Evolutionary conservation across 2,797 vertebrate species (phyloP), one percentile per base, ranked within the genome.

Genomic region (Characodon lateralis): DNA sequence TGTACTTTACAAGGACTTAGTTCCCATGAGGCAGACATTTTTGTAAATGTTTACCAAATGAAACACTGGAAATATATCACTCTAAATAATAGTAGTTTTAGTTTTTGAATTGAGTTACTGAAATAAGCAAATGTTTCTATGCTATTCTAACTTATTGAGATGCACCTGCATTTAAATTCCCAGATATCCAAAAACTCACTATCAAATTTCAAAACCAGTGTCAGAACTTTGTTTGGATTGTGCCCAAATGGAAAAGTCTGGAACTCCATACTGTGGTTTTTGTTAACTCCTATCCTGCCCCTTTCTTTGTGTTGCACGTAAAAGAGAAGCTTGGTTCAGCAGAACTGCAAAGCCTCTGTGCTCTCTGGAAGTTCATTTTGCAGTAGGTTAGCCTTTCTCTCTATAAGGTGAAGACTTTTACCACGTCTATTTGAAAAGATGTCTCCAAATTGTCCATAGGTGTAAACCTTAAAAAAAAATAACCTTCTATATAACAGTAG

Each of bases 301-400:
- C n/a, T 24, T 26, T 78, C 79, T 74, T 93, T 94, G 91, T 95
- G 79, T 63, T 56, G 24, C 0, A 0, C 70, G 59, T 89, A 83
- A 94, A 92, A 93, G 89, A 71, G 79, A 92, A 73, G 56, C 51
- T 5, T 76, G 56, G 71, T 75, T 93, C 89, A 91, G 91, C 92
- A 88, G 58, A 76, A 48, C 58, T 53, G 41, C 24, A 53, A 84
- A 85, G 41, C 79, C 85, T 6, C 0, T 6, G 4, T 50, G 48
- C 74, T 68, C 20, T 56, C 2, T 80, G 48, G 72, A 71, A 18
- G 81, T 56, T 59, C 72, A 73, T 53, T 59, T 16, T 50, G 39
- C 59, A 8, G 43, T 8, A 22, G 24, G 26, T 13, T 31, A 46
- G 48, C 3, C n/a, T 59, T 26, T 9, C 24, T 5, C 1, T 59